A percentile compares a stretch with the other conserved stretches of the same genome.
These are phyloP conservation scores for Tapera naevia DNA, from an alignment of 2,797 vertebrate genomes.

Conservation along the genomic window DNA sequence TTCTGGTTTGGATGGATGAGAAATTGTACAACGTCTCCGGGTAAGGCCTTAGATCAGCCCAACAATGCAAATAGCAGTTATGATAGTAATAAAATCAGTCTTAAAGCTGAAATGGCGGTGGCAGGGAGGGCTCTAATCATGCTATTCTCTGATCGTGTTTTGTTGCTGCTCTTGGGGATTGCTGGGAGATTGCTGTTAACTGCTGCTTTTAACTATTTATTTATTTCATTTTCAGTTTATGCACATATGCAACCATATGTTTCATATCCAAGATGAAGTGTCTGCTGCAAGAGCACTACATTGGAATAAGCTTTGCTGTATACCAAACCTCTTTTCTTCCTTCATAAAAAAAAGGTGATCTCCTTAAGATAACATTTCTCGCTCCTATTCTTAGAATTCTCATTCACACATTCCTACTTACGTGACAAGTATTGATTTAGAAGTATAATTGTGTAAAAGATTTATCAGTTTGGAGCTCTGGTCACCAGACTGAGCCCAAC, in stretches of 20 bases:
- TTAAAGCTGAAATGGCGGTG: not conserved
- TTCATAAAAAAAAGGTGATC: not conserved
- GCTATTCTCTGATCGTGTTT: not conserved
- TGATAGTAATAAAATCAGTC: not conserved
- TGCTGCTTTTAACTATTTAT: not conserved
- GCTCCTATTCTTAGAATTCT: not conserved
- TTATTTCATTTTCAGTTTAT: not conserved
- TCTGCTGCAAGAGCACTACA: not conserved
- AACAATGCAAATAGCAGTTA: not conserved
- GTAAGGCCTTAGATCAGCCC: not conserved
- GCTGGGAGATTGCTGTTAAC: not conserved
- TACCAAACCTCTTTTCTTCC: not conserved
- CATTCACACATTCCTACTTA: not conserved
- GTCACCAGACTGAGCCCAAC: not conserved
- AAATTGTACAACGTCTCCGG: not conserved
- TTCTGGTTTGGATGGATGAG: not conserved
- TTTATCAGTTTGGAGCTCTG: not conserved
- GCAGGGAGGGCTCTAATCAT: not conserved
- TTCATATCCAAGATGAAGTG: not conserved
- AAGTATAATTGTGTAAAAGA: not conserved
- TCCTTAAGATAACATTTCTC: not conserved
- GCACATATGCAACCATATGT: not conserved
- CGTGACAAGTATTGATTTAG: not conserved
- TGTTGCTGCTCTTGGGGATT: not conserved
- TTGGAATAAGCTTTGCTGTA: not conserved